Evolutionary conservation across 2,113 vertebrate genomes (phyloP), one percentile per base, ranked within the genome.

Genomic region (Glaucidium brasilianum): DNA sequence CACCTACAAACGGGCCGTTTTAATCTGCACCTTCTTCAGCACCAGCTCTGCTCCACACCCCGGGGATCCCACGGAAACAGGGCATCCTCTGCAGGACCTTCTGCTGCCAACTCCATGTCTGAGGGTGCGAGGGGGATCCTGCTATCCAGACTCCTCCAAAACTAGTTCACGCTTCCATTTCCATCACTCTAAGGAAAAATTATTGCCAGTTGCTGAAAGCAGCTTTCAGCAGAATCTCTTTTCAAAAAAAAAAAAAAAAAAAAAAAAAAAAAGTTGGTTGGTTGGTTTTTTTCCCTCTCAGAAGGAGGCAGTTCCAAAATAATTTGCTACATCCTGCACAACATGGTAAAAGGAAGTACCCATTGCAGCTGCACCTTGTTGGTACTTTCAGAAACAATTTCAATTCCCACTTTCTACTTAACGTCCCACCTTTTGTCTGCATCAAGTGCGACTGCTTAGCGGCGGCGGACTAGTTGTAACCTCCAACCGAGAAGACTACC

Each of bases 381-480:
- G 94, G 81, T 94, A 37, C 94, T 97, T 97, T 98, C 97, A 94
- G 96, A 96, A 92, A 88, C 62, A 96, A 97, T 98, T 98, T 98
- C 98, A 97, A 97, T 98, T 98, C 98, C 98, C 97, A 98, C 98
- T 98, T 98, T 97, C 96, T 95, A 97, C 96, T 96, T 50, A 97
- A 97, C 95, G 89, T 96, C 96, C 96, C 97, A 97, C 97, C 97
- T 98, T 98, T 97, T 1, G 68, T 96, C 96, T 93, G 72, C 75
- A 95, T 83, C 88, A 78, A 96, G 88, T 6, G 19, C 67, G 7
- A 63, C 50, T 68, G 85, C 96, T 96, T 83, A 92, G 84, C 82
- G 78, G 86, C 45, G 76, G 85, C 95, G 92, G 93, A 83, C 69
- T 22, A 60, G 89, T 16, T 43, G 89, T 50, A 91, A 78, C 92